phyloP scores from a whole-genome alignment of 2,888 invertebrate genomes.

The Keiferia lycopersicella region DNA sequence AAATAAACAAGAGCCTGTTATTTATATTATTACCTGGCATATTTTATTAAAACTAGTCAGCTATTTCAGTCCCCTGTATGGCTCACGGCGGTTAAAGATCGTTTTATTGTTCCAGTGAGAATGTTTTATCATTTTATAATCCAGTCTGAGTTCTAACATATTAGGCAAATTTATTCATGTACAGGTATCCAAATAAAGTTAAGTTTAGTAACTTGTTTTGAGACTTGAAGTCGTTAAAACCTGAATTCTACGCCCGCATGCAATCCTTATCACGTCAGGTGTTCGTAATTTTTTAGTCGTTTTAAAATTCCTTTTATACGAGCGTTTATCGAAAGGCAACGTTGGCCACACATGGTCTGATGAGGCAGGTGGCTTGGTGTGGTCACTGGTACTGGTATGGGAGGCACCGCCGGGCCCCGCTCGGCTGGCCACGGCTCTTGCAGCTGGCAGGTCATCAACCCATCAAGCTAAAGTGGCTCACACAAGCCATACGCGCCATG shows the following conservation, averaged over 20 bases:
- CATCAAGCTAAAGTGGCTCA: constrained; percentile 41
- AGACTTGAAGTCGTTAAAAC: background rate
- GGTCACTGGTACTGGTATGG: constrained; percentile 13
- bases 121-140: constrained; percentile 7
- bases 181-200: background rate
- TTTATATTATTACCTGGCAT: constrained; percentile 41
- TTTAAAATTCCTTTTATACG: constrained; percentile 1
- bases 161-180: constrained; percentile 6
- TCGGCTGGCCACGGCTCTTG: constrained; percentile 38
- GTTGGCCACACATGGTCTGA: constrained; percentile 16
- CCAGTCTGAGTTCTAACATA: background rate
- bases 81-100: constrained; percentile 26
- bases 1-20: constrained; percentile 57
- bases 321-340: background rate
- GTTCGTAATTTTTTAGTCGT: constrained; percentile 9
- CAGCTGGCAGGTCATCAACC: constrained; percentile 59
- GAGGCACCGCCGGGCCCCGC: background rate
- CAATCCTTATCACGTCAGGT: constrained; percentile 12
- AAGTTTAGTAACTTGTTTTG: background rate
- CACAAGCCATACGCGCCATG: constrained; percentile 37
- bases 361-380: constrained; percentile 18
- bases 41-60: constrained; percentile 40
- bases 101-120: constrained; percentile 26
- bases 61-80: constrained; percentile 33
- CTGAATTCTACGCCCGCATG: background rate